A percentile compares a stretch with the other conserved stretches of the same genome.
Conservation (phyloP, 2,797 vertebrate species). For the Simalia tracyae region DNA sequence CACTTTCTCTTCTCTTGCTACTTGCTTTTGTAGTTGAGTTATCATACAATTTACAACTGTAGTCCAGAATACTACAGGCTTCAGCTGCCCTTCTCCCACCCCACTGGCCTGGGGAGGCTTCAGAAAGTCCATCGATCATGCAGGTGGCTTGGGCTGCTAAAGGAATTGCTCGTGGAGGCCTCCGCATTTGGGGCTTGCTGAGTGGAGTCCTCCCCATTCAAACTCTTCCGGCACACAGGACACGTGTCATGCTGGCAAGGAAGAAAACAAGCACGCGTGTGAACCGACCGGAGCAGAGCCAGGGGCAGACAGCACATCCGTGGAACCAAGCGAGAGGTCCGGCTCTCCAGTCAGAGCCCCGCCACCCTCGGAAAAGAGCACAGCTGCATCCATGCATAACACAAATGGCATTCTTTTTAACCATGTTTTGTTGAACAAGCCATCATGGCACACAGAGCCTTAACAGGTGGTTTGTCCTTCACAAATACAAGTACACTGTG, state of each 20-base stretch:
- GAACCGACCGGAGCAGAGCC: fast-evolving
- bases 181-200: constrained; percentile 80
- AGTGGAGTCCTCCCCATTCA: constrained; percentile 89
- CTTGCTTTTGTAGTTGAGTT: constrained; percentile 43
- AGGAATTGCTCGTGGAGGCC: constrained; percentile 73
- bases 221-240: constrained; percentile 95
- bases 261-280: background rate
- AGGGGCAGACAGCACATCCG: too few relatives aligned
- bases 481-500: too few relatives aligned
- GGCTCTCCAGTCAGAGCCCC: too few relatives aligned
- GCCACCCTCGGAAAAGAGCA: too few relatives aligned
- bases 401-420: too few relatives aligned
- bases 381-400: too few relatives aligned
- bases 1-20: background rate
- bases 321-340: too few relatives aligned
- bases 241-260: constrained; percentile 89
- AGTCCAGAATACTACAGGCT: constrained; percentile 26
- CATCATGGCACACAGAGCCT: too few relatives aligned
- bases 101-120: constrained; percentile 48
- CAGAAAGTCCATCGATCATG: constrained; percentile 96
- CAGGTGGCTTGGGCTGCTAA: constrained; percentile 84
- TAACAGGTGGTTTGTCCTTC: too few relatives aligned
- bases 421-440: too few relatives aligned
- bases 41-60: constrained; percentile 61
- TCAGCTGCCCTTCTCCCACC: constrained; percentile 40